Evolutionary conservation across 2,797 vertebrate species (phyloP), one percentile per base, ranked within the genome.

Genomic region (Phrynocephalus vlangalii): DNA sequence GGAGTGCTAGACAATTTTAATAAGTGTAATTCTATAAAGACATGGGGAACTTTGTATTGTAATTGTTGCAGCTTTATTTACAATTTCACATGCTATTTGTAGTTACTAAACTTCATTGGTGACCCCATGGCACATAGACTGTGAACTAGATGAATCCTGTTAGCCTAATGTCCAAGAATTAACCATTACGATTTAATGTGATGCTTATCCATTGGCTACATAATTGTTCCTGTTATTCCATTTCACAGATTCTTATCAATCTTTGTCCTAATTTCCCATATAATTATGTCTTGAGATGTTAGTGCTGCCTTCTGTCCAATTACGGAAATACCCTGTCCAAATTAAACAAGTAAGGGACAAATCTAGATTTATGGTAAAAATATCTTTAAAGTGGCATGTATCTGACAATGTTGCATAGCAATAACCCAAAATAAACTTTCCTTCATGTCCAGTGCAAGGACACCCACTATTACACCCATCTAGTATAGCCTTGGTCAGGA

Each of bases 161-260:
- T 70, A 11, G 20, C n/a, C 15, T 33, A 30, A 75, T 73, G 71
- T 50, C 3, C 26, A 70, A 63, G 66, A 67, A 18, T 8, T 28
- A n/a, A 6, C 66, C 8, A 30, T 4, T 20, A 9, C 5, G 75
- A 1, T 81, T 86, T 30, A 60, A 30, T 48, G 9, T 82, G 3
- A 26, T 88, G 38, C 48, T 30, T 52, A 44, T 44, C 70, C 85
- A 44, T 60, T 50, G 48, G 26, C 68, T 88, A 83, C 85, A 88
- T 89, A 90, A 33, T 20, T 84, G 68, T 88, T 84, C 82, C 38
- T 72, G 52, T 84, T 33, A 52, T 50, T 79, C n/a, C 84, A 92
- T 87, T 44, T 6, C 63, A 81, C 56, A 81, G n/a, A 44, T 33
- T 15, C 28, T 18, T 30, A 48, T 82, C 44, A 72, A 7, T 76